phyloP scores from a whole-genome alignment of 2,113 vertebrate genomes.

The Lagenorhynchus albirostris region DNA sequence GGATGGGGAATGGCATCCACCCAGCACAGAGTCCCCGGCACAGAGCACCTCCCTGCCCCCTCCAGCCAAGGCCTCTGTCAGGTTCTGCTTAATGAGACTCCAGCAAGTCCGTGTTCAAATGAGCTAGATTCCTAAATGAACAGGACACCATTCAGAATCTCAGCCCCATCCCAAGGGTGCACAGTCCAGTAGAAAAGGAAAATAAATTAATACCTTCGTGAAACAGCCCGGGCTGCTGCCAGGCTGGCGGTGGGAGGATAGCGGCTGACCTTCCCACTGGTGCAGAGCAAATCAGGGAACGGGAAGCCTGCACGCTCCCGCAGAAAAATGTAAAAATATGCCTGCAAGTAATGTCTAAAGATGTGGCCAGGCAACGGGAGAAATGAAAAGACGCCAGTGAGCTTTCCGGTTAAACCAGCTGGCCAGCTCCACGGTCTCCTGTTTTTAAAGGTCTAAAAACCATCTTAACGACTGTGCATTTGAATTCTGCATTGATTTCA shows the following conservation, averaged over 20 bases:
- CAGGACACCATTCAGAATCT: not conserved
- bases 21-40: not conserved
- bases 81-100: not conserved
- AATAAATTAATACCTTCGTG: not conserved
- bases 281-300: not conserved
- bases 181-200: not conserved
- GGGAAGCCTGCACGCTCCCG: not conserved
- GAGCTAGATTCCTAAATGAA: not conserved
- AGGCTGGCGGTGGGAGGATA: rapidly evolving
- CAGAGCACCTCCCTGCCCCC: not conserved
- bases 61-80: not conserved
- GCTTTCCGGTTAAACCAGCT: not conserved
- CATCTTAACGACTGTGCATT: not conserved
- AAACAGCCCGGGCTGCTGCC: not conserved
- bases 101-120: not conserved
- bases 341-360: not conserved
- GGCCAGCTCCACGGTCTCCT: not conserved
- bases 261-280: not conserved
- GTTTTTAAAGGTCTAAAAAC: not conserved
- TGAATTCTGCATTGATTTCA: not conserved
- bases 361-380: not conserved
- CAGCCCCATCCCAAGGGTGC: not conserved
- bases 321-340: not conserved
- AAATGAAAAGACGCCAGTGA: not conserved
- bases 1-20: not conserved